These are phyloP conservation scores for Odocoileus hemionus DNA, from an alignment of 2,113 vertebrate species.

Conservation along the genomic window DNA sequence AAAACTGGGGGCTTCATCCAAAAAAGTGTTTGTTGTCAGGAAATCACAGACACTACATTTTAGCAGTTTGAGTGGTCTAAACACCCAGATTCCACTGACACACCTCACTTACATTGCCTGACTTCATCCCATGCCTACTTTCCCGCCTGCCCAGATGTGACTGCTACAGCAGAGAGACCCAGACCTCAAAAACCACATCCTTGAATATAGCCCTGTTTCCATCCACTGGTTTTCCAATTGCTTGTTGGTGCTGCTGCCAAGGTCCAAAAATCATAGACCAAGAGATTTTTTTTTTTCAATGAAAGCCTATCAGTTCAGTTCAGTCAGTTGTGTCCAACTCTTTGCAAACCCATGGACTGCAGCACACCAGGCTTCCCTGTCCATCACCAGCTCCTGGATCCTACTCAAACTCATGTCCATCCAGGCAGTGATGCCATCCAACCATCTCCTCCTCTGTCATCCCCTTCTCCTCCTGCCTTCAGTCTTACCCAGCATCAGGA, in stretches of 20 bases:
- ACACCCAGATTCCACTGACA: neutral
- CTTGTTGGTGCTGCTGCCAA: neutral
- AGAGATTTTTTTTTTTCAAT: neutral
- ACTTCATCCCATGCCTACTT: neutral
- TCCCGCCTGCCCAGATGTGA: neutral
- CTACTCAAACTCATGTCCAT: neutral
- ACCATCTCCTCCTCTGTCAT: neutral
- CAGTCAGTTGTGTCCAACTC: neutral
- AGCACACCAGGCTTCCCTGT: neutral
- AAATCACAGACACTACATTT: neutral
- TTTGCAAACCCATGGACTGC: neutral
- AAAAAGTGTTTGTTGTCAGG: neutral
- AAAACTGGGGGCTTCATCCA: neutral
- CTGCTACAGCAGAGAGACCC: neutral
- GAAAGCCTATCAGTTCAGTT: neutral
- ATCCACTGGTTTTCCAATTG: neutral
- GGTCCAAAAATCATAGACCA: neutral
- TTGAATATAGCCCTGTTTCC: neutral
- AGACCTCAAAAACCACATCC: neutral
- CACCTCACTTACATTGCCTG: neutral
- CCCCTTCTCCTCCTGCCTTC: neutral
- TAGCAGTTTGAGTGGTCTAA: neutral
- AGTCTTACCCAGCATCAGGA: neutral
- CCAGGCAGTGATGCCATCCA: fast-evolving
- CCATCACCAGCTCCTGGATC: neutral